A percentile compares a stretch with the other conserved stretches of the same genome.
phyloP scores from a whole-genome alignment of 2,797 vertebrate species.

The Enteromius thamalakanensis region DNA sequence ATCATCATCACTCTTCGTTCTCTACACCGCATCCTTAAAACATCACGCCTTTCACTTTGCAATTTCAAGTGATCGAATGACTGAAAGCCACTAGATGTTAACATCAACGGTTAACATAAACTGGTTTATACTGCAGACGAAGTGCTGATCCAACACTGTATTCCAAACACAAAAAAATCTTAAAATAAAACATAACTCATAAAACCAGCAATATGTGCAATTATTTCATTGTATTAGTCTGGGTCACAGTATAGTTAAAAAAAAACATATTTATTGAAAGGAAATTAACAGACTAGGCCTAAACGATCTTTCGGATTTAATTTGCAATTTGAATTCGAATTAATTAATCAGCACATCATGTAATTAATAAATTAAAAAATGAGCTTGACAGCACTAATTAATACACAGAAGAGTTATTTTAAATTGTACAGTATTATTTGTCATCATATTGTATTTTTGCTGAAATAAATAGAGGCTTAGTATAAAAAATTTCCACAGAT shows the following conservation, averaged over 20 bases:
- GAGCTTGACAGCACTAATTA: neutral
- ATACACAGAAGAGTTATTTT: neutral
- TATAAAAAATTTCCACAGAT: no score
- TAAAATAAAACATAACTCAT: neutral
- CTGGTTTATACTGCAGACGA: neutral
- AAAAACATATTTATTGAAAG: no score
- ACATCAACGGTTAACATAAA: neutral
- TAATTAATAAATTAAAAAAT: neutral
- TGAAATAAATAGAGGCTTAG: neutral
- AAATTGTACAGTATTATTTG: neutral
- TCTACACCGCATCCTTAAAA: neutral
- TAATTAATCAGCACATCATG: neutral
- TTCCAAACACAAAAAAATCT: neutral
- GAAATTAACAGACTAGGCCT: no score
- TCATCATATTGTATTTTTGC: neutral
- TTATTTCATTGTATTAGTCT: neutral
- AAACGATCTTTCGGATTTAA: neutral
- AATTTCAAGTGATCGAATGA: neutral
- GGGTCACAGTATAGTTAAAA: no score
- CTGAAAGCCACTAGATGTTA: neutral
- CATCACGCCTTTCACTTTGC: neutral
- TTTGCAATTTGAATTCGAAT: neutral
- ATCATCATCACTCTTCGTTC: constrained; percentile 11
- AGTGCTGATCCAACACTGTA: neutral
- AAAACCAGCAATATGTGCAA: neutral